These are phyloP conservation scores for Psittacula cyanocephala DNA, from an alignment of 2,113 vertebrate species.

Conservation along the genomic window DNA sequence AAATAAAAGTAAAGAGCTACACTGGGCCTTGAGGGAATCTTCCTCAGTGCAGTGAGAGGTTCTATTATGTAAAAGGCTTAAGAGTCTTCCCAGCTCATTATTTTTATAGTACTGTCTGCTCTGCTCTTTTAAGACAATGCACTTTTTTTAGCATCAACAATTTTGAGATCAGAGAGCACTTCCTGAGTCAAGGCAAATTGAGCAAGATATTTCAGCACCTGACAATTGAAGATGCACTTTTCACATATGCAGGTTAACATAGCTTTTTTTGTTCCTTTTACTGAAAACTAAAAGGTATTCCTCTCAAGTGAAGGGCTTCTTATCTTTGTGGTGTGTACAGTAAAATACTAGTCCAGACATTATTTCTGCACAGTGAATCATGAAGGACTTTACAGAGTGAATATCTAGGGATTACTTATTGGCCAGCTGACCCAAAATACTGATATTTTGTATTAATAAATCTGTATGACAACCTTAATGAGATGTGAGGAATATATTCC, in stretches of 20 bases:
- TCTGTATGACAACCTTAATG: background rate
- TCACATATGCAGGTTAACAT: conserved; percentile 12
- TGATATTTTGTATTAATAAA: background rate
- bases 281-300: background rate
- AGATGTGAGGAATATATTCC: background rate
- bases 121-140: conserved; percentile 57
- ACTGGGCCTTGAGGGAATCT: conserved; percentile 31
- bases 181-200: conserved; percentile 54
- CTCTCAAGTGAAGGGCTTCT: conserved; percentile 1
- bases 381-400: background rate
- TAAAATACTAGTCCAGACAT: background rate
- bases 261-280: background rate
- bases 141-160: conserved; percentile 42
- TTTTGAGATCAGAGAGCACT: conserved; percentile 64
- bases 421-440: background rate
- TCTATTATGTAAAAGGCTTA: conserved; percentile 39
- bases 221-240: conserved; percentile 43
- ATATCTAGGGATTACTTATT: background rate
- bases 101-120: conserved; percentile 44
- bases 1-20: conserved; percentile 39
- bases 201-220: conserved; percentile 49
- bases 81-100: conserved; percentile 51
- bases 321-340: background rate
- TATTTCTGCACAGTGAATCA: background rate
- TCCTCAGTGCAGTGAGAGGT: conserved; percentile 18